Percentiles rank a stretch among this genome's conserved stretches.
phyloP scores from a whole-genome alignment of 2,888 invertebrate genomes.

The Chromoteleia sp. region DNA sequence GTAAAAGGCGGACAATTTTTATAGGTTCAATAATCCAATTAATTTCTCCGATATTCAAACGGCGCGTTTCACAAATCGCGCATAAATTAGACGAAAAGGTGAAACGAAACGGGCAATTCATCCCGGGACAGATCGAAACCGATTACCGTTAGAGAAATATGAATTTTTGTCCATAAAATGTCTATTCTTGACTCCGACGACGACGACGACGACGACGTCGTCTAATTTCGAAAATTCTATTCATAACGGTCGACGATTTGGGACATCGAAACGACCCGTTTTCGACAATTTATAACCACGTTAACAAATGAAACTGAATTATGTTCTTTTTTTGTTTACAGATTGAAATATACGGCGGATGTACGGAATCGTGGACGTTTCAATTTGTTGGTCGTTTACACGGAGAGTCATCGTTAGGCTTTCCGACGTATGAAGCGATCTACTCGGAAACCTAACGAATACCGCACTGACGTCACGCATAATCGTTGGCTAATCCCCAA shows the following conservation, averaged over 20 bases:
- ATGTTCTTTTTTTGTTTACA: too few species aligned
- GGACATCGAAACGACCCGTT: too few species aligned
- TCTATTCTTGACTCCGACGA: too few species aligned
- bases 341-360: too few species aligned
- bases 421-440: constrained; percentile 18
- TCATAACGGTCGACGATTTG: too few species aligned
- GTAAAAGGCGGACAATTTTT: constrained; percentile 33
- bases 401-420: constrained; percentile 13
- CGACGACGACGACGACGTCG: too few species aligned
- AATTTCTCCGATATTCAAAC: constrained; percentile 20
- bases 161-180: too few species aligned
- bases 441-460: constrained; percentile 68
- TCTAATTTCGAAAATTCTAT: too few species aligned
- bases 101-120: background rate
- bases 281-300: too few species aligned
- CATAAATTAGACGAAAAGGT: background rate
- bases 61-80: constrained; percentile 11
- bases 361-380: background rate
- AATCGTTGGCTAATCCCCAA: constrained; percentile 67
- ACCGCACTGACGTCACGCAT: constrained; percentile 67
- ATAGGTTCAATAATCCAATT: constrained; percentile 29
- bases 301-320: too few species aligned
- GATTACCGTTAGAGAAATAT: background rate
- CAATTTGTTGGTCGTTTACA: constrained; percentile 11
- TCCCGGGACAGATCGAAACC: background rate